Evolutionary conservation across 2,797 vertebrate species (phyloP).

Genomic region (Eulemur rubriventer): DNA sequence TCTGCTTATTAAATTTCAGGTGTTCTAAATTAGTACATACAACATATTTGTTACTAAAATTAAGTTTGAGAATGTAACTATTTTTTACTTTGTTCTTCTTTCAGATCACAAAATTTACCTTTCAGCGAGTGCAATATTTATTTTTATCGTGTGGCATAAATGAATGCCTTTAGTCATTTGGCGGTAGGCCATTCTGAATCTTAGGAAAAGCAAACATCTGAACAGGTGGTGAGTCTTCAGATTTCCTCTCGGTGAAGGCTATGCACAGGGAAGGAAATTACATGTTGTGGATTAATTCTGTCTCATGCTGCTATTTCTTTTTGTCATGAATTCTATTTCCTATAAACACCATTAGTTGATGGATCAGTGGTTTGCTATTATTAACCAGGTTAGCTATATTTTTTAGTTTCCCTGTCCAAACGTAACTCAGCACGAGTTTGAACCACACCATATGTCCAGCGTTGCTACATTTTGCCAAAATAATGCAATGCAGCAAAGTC

Average conservation of each 20-base stretch:
- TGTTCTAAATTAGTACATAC: constrained; percentile 5
- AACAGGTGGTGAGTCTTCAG: constrained; percentile 69
- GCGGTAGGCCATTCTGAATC: background rate
- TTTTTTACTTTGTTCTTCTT: constrained; percentile 39
- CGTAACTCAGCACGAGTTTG: constrained; percentile 68
- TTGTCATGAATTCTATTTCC: constrained; percentile 72
- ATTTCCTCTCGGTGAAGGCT: constrained; percentile 61
- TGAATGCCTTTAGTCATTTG: background rate
- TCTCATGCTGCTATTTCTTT: constrained; percentile 76
- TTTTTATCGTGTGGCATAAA: background rate
- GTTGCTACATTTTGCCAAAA: constrained; percentile 47
- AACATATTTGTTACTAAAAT: constrained; percentile 50
- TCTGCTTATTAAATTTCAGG: constrained; percentile 33
- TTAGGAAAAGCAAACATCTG: constrained; percentile 22
- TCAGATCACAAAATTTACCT: constrained; percentile 31
- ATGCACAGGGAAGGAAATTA: constrained; percentile 70
- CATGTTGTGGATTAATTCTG: constrained; percentile 71
- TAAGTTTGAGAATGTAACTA: constrained; percentile 38
- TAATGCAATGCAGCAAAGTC: background rate
- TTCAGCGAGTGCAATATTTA: background rate
- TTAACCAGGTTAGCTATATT: constrained; percentile 66
- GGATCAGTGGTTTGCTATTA: constrained; percentile 70
- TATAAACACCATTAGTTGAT: constrained; percentile 65
- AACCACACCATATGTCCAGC: constrained; percentile 72
- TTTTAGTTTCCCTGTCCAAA: constrained; percentile 56